Evolutionary conservation across 2,113 vertebrate genomes (phyloP).

Genomic region (Misgurnus anguillicaudatus): DNA sequence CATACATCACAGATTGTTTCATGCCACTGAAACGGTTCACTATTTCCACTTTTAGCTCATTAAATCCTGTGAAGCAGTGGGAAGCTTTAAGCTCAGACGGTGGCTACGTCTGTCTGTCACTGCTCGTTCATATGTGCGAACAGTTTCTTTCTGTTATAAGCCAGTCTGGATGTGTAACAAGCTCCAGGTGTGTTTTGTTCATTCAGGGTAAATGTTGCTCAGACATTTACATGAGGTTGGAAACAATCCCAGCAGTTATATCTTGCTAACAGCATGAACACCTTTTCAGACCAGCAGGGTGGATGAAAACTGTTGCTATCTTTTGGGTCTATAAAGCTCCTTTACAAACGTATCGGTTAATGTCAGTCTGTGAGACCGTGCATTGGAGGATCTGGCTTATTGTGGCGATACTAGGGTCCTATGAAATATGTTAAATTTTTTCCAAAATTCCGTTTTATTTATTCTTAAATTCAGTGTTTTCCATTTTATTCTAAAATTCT

Average conservation of each 20-base stretch:
- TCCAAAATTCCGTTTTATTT: too few relatives aligned
- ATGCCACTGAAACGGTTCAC: background rate
- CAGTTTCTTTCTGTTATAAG: background rate
- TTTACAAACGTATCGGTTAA: background rate
- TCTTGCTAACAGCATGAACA: conserved; percentile 5
- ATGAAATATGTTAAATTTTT: too few relatives aligned
- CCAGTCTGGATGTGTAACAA: conserved; percentile 5
- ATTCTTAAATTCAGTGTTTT: too few relatives aligned
- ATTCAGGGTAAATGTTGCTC: background rate
- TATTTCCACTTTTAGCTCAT: background rate
- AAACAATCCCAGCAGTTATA: conserved; percentile 13
- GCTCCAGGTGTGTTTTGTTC: conserved; percentile 10
- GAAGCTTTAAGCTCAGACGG: background rate
- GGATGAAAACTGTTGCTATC: conserved; percentile 13
- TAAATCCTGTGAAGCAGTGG: background rate
- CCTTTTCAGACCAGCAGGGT: conserved; percentile 29
- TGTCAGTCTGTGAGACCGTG: conserved; percentile 1
- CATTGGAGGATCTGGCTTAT: background rate
- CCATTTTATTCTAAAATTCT: too few relatives aligned
- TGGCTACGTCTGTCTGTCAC: background rate
- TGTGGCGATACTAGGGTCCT: too few relatives aligned
- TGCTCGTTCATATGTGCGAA: background rate
- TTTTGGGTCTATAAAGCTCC: conserved; percentile 1
- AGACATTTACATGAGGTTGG: background rate
- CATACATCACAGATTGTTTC: too few relatives aligned